Evolutionary conservation across 2,797 vertebrate genomes (phyloP).

Genomic region (Yasuhikotakia modesta): DNA sequence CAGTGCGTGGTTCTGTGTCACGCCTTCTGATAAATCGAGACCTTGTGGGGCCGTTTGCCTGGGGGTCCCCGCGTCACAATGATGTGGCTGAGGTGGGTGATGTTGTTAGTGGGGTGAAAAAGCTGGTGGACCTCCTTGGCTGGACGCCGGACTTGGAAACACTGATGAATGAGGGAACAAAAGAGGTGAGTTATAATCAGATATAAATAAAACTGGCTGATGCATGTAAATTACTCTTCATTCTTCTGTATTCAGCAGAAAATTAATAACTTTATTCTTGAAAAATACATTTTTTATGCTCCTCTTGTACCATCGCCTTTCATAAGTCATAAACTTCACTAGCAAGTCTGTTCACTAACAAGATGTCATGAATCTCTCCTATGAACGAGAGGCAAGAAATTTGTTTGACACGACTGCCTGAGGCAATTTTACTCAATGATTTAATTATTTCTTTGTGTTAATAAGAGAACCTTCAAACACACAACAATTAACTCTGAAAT

Average conservation of each 20-base stretch:
- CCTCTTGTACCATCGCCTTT: neutral
- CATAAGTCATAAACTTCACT: neutral
- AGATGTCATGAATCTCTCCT: neutral
- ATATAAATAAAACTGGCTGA: neutral
- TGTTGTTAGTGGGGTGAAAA: constrained; percentile 79
- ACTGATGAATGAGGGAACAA: constrained; percentile 65
- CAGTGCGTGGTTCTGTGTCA: constrained; percentile 78
- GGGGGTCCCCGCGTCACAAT: constrained; percentile 61
- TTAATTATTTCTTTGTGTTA: neutral
- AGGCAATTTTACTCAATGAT: neutral
- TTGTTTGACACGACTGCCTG: neutral
- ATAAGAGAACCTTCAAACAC: neutral
- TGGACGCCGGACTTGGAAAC: constrained; percentile 82
- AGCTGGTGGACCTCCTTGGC: constrained; percentile 81
- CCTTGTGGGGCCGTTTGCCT: constrained; percentile 83
- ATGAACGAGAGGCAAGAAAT: neutral
- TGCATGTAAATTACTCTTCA: constrained; percentile 2
- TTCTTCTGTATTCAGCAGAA: neutral
- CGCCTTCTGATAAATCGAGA: constrained; percentile 92
- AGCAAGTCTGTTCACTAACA: neutral
- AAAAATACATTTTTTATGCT: neutral
- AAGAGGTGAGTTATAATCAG: constrained; percentile 55
- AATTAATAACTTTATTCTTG: neutral
- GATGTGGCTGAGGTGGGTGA: constrained; percentile 88
- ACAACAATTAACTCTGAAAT: neutral